Conservation (phyloP, 2,113 vertebrate genomes). For the Engystomops pustulosus region DNA sequence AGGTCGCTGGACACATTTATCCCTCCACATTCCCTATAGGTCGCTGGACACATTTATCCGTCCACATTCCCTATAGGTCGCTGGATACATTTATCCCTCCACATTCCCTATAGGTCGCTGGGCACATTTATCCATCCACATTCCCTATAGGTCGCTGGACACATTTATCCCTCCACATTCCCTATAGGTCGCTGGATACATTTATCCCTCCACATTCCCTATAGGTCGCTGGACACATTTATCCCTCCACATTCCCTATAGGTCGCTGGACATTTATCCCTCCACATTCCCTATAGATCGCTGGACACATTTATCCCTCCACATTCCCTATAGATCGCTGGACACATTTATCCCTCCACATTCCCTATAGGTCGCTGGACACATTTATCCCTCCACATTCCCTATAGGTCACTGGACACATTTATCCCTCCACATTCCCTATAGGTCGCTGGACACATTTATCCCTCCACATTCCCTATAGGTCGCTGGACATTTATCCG, state of each 20-base stretch:
- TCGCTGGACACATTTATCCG: background rate
- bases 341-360: background rate
- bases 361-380: too few species aligned
- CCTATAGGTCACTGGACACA: too few species aligned
- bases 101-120: too few species aligned
- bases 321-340: too few species aligned
- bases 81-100: background rate
- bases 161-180: background rate
- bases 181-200: too few species aligned
- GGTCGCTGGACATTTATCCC: background rate
- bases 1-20: too few species aligned
- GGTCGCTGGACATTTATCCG: background rate
- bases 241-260: constrained; percentile 12
- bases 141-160: too few species aligned
- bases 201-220: constrained; percentile 10
- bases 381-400: background rate
- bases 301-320: background rate
- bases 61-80: constrained; percentile 24
- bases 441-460: too few species aligned
- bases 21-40: constrained; percentile 15
- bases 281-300: constrained; percentile 24
- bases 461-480: constrained; percentile 12
- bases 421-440: constrained; percentile 10
- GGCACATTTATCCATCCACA: background rate
- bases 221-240: too few species aligned